A percentile compares a stretch with the other conserved stretches of the same genome.
These are phyloP conservation scores for Rhabdophis nuchalis DNA, from an alignment of 2,797 vertebrate species.

Conservation along the genomic window DNA sequence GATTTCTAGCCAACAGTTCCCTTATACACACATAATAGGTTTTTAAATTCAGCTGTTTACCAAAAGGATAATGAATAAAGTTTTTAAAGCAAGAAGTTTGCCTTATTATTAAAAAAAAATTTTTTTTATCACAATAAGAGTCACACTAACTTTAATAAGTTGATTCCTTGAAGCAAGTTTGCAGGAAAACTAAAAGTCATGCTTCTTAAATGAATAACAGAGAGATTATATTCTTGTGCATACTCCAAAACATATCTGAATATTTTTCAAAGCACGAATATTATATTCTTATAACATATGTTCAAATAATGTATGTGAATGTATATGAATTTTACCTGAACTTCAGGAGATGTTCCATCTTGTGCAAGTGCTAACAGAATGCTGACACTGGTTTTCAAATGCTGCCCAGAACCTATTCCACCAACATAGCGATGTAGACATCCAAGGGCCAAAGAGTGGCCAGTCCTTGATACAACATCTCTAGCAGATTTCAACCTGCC, in stretches of 20 bases:
- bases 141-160: background rate
- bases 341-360: slow-evolving; percentile 95
- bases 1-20: background rate
- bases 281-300: background rate
- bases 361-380: slow-evolving; percentile 95
- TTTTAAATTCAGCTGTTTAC: background rate
- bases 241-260: background rate
- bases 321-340: slow-evolving; percentile 79
- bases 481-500: slow-evolving; percentile 92
- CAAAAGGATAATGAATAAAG: background rate
- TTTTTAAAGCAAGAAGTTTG: background rate
- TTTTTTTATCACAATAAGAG: background rate
- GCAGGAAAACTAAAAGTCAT: background rate
- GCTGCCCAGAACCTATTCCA: slow-evolving; percentile 96
- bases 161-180: background rate
- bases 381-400: slow-evolving; percentile 98
- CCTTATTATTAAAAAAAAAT: background rate
- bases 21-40: background rate
- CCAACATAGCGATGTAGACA: slow-evolving; percentile 98
- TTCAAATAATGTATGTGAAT: background rate
- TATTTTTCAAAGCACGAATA: background rate
- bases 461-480: slow-evolving; percentile 97
- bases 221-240: background rate
- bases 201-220: background rate
- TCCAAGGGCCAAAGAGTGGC: slow-evolving; percentile 96